A percentile compares a stretch with the other conserved stretches of the same genome.
Evolutionary conservation across 2,113 vertebrate genomes (phyloP).

Genomic region (Peromyscus californicus): DNA sequence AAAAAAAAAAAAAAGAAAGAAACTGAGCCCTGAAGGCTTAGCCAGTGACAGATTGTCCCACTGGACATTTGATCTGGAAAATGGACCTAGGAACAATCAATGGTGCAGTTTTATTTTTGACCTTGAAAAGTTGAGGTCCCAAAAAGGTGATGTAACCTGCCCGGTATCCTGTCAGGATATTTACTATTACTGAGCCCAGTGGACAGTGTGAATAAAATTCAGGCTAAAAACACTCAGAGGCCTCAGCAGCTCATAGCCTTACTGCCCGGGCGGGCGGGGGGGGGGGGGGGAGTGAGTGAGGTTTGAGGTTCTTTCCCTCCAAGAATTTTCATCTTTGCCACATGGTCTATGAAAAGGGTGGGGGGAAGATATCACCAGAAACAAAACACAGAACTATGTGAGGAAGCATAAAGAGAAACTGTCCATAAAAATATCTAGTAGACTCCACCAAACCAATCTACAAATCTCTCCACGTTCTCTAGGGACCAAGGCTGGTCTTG

Average conservation of each 20-base stretch:
- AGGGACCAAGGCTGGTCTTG: neutral
- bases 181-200: rapidly evolving
- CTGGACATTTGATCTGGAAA: neutral
- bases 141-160: rapidly evolving
- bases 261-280: rapidly evolving
- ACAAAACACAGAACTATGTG: neutral
- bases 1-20: no score
- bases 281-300: neutral
- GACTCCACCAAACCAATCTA: neutral
- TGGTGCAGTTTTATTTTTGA: neutral
- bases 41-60: neutral
- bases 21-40: neutral
- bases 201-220: neutral
- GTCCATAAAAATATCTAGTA: neutral
- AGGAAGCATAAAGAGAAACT: neutral
- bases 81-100: neutral
- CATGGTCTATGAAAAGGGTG: neutral
- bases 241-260: neutral
- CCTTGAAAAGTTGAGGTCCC: neutral
- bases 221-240: neutral
- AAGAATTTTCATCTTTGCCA: neutral
- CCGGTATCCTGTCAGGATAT: rapidly evolving
- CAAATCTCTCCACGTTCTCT: rapidly evolving
- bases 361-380: neutral
- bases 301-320: neutral